phyloP scores from a whole-genome alignment of 2,797 vertebrate species.

The Microctenopoma lineatum region DNA sequence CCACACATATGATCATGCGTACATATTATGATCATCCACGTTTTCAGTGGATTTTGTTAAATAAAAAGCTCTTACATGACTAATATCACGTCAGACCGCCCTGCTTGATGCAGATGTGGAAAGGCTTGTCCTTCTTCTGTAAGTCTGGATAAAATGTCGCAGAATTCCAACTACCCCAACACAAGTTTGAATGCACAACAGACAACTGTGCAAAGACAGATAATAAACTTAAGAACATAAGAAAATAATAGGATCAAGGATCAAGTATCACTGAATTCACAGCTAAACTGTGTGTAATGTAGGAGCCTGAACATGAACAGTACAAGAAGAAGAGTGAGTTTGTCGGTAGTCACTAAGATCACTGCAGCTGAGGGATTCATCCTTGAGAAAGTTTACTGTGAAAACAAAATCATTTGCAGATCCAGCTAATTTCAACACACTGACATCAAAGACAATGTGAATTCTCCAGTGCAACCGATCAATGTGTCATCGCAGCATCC shows the following conservation, averaged over 20 bases:
- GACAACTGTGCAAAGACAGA: slow-evolving; percentile 40
- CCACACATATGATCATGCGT: not conserved
- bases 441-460: slow-evolving; percentile 11
- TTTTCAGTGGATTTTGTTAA: not conserved
- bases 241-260: slow-evolving; percentile 63
- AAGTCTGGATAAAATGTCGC: slow-evolving; percentile 14
- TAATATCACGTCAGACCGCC: not conserved
- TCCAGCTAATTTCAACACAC: not conserved
- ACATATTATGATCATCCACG: too few species aligned
- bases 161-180: not conserved
- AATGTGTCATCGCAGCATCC: slow-evolving; percentile 10
- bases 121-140: slow-evolving; percentile 18
- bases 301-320: slow-evolving; percentile 3
- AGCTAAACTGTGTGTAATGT: slow-evolving; percentile 29
- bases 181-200: slow-evolving; percentile 14
- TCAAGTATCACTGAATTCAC: slow-evolving; percentile 26
- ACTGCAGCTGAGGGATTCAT: not conserved
- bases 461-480: slow-evolving; percentile 5
- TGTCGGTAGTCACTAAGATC: not conserved
- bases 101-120: slow-evolving; percentile 9
- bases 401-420: not conserved
- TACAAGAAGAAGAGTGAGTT: not conserved
- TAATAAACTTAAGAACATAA: slow-evolving; percentile 50
- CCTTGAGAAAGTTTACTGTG: not conserved
- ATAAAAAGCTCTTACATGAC: too few species aligned